Evolutionary conservation across 2,888 invertebrate genomes (phyloP).

Genomic region (Laspeyria flexula): DNA sequence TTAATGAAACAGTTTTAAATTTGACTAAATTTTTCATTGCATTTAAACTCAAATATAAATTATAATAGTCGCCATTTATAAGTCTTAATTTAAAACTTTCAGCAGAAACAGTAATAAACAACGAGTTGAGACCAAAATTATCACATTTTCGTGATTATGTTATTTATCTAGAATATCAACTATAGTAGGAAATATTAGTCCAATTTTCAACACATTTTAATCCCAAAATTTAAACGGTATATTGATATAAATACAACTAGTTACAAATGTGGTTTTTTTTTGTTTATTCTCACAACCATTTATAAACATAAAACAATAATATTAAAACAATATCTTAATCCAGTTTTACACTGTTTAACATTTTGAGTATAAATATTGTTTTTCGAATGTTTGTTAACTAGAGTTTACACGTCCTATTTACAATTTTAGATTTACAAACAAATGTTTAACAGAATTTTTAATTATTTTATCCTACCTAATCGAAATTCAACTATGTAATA

Average conservation of each 20-base stretch:
- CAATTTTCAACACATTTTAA: conserved; percentile 39
- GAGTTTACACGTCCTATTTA: conserved; percentile 50
- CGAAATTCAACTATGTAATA: conserved; percentile 38
- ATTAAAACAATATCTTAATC: too few relatives aligned
- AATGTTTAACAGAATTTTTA: conserved; percentile 49
- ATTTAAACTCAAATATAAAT: too few relatives aligned
- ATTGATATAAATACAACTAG: conserved; percentile 44
- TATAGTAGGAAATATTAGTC: conserved; percentile 52
- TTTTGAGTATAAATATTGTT: conserved; percentile 53
- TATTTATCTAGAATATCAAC: conserved; percentile 53
- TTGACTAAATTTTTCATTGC: too few relatives aligned
- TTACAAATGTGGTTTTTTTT: conserved; percentile 35
- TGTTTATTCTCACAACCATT: conserved; percentile 69
- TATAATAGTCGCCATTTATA: neutral
- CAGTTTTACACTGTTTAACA: conserved; percentile 48
- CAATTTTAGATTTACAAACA: conserved; percentile 52
- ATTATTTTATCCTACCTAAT: conserved; percentile 56
- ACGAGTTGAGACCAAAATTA: conserved; percentile 39
- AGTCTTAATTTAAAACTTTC: conserved; percentile 2
- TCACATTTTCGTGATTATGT: conserved; percentile 69
- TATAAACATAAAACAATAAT: conserved; percentile 51
- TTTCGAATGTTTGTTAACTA: conserved; percentile 45
- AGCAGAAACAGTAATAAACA: conserved; percentile 40
- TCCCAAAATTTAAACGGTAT: conserved; percentile 39
- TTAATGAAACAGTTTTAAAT: too few relatives aligned